Evolutionary conservation across 2,113 vertebrate genomes (phyloP), one percentile per base, ranked within the genome.

Genomic region (Etheostoma cragini): DNA sequence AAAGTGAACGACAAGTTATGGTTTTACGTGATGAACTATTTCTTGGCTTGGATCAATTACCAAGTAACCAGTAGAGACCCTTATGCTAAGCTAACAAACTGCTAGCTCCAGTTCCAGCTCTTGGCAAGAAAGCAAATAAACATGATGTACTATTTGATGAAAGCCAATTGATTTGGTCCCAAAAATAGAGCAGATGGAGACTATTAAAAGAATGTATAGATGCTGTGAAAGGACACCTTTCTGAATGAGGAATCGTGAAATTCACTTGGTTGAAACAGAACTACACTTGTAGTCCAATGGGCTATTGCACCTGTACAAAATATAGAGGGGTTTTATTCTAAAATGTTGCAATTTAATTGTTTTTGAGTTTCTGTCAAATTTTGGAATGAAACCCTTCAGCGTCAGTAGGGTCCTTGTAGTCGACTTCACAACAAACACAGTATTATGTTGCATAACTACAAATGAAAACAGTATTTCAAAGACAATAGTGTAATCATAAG

Each of bases 191-290:
- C 35, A 58, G 53, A 73, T 10, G 45, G 38, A 64, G 33, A 22
- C 35, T 35, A 64, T 21, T 61, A 75, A 21, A 74, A 54, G 42
- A 87, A 88, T 87, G 79, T 89, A 78, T 54, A 54, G 54, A 85
- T 80, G 62, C 73, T 75, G 68, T 52, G 53, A 74, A 82, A 58
- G n/a, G 64, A 85, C 67, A 83, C 47, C 72, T 72, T 68, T 56
- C 35, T 66, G 38, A 76, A 72, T 42, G 45, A 76, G 21, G 21
- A 57, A 21, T 17, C 50, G 56, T 57, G 17, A 76, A 75, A 80
- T 62, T 49, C 66, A 76, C 53, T 47, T 72, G 21, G n/a, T 78
- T 73, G 64, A 63, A 67, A 80, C 10, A 64, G 33, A 72, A 67
- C 10, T 24, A 45, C 58, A 65, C 62, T 58, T 72, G 12, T 17